Evolutionary conservation across 2,888 invertebrate genomes (phyloP), one percentile per base, ranked within the genome.

Genomic region (Lacanobia wlatinum): DNA sequence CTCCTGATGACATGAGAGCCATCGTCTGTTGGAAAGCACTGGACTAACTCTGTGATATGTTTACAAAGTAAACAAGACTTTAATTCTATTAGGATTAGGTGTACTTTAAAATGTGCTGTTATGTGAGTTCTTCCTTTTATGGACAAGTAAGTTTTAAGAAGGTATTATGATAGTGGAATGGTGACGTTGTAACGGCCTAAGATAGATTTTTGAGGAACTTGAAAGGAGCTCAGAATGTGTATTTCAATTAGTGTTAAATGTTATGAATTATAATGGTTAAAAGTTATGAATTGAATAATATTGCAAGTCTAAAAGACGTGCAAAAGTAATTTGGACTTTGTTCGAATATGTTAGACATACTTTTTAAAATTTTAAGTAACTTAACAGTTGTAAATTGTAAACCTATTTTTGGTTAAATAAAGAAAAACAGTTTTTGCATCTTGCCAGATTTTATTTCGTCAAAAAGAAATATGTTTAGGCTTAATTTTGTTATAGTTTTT

Each of bases 21-120:
- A 94, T 98, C 69, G 98, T 98, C 3, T 98, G 98, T 85, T 98
- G 98, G 98, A 98, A 98, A 93, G 94, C 96, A 7, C 83, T 95
- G 0, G 92, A 95, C 40, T 94, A 87, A 81, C 2, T 55, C 58
- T 81, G 74, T 80, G 60, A 80, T 68, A 65, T 12, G 28, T 60
- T 55, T 60, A 52, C 34, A 78, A 64, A 38, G 46, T 65, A 66
- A 71, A 55, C 14, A 58, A 71, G 50, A 58, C 53, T 65, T 34
- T 53, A 74, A 9, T 0, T 1, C 0, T 2, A 5, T 60, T 18
- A 34, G 1, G 3, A 55, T 72, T 66, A 68, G 55, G 59, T 69
- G 8, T 43, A 72, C 48, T 82, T 76, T 69, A 34, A 34, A 58
- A 28, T 69, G 58, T 50, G 12, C 63, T 21, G 38, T 43, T 28